A percentile compares a stretch with the other conserved stretches of the same genome.
Conservation (phyloP, 2,888 invertebrate species). For the Callimorpha dominula region DNA sequence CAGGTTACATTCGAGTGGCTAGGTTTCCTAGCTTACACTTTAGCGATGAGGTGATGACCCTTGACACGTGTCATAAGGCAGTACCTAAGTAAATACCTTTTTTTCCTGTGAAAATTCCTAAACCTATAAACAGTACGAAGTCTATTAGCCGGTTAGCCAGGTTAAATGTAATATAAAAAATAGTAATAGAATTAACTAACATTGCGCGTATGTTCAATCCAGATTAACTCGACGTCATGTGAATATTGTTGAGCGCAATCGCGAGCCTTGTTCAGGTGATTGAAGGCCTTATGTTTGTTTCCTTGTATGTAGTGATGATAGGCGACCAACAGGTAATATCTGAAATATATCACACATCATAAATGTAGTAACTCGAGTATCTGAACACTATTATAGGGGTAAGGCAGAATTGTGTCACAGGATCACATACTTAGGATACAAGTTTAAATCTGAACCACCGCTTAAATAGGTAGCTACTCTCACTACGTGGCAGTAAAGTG, state of each 20-base stretch:
- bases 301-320: constrained; percentile 82
- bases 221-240: constrained; percentile 75
- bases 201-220: constrained; percentile 84
- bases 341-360: constrained; percentile 55
- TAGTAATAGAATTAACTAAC: constrained; percentile 62
- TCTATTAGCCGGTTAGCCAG: no score
- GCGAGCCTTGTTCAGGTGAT: constrained; percentile 71
- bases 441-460: no score
- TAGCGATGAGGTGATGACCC: no score
- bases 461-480: no score
- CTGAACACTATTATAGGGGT: background rate
- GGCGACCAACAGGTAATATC: constrained; percentile 82
- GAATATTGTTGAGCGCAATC: constrained; percentile 68
- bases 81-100: no score
- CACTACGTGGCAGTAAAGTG: no score
- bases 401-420: background rate
- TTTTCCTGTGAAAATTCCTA: no score
- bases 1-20: no score
- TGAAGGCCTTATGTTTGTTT: constrained; percentile 71
- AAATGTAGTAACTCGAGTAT: background rate
- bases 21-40: no score
- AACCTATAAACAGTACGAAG: no score
- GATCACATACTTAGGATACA: background rate
- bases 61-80: no score
- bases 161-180: no score